A percentile compares a stretch with the other conserved stretches of the same genome.
phyloP scores from a whole-genome alignment of 2,888 invertebrate genomes.

The Aphodius granarius region DNA sequence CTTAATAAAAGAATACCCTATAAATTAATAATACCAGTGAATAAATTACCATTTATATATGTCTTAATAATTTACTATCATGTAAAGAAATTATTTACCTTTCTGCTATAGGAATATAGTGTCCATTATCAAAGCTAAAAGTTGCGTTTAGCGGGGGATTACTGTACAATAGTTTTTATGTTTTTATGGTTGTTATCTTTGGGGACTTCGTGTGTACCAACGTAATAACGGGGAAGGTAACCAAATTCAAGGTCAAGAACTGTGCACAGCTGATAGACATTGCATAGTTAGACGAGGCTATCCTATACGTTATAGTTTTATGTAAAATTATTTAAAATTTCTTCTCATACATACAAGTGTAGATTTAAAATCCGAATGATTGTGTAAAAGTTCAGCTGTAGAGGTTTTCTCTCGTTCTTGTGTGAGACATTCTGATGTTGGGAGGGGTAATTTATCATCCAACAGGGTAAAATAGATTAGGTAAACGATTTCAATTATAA shows the following conservation, averaged over 20 bases:
- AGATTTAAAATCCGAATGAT: not conserved
- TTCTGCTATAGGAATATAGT: no score
- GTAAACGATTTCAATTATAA: not conserved
- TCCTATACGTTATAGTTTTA: not conserved
- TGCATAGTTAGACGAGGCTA: not conserved
- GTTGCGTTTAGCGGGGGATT: not conserved
- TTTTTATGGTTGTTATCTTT: not conserved
- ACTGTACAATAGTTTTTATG: not conserved
- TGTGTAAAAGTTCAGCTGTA: not conserved
- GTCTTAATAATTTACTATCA: no score
- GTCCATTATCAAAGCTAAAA: no score
- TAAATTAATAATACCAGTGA: no score
- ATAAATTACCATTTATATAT: no score
- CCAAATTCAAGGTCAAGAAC: slow-evolving; percentile 12
- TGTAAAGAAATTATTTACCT: no score
- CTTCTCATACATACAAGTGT: not conserved
- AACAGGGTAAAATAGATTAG: slow-evolving; percentile 11
- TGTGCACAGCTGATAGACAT: slow-evolving; percentile 11
- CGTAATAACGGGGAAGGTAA: not conserved
- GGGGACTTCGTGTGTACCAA: not conserved
- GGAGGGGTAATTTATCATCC: slow-evolving; percentile 10
- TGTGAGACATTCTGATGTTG: slow-evolving; percentile 5
- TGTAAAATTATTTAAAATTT: not conserved
- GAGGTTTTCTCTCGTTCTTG: not conserved
- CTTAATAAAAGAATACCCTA: no score